A percentile compares a stretch with the other conserved stretches of the same genome.
Conservation (phyloP, 2,797 vertebrate genomes). For the Sebastes steindachneri region DNA sequence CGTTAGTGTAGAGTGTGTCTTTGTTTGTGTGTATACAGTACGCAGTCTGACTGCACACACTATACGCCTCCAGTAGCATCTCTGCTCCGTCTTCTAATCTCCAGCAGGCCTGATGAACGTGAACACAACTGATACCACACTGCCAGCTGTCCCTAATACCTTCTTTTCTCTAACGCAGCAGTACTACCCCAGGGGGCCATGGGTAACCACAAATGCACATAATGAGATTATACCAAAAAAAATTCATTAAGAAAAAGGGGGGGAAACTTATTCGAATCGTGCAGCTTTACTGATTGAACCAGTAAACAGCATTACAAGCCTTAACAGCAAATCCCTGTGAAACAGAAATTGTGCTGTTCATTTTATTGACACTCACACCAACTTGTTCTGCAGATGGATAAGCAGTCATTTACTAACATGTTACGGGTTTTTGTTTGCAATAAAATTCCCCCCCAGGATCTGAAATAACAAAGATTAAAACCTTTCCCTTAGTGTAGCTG, state of each 20-base stretch:
- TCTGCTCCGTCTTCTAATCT: conserved; percentile 66
- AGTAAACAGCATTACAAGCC: conserved; percentile 44
- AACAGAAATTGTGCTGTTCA: conserved; percentile 9
- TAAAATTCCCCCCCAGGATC: not conserved
- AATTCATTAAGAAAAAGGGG: conserved; percentile 66
- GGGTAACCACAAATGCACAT: conserved; percentile 67
- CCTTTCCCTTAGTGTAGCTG: not conserved
- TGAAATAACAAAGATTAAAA: not conserved
- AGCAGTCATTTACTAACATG: not conserved
- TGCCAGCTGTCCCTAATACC: conserved; percentile 75
- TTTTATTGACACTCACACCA: conserved; percentile 19
- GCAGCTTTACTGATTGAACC: conserved; percentile 37
- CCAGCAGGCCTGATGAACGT: conserved; percentile 68
- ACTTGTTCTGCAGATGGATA: conserved; percentile 4
- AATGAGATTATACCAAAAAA: conserved; percentile 71
- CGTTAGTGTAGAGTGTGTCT: conserved; percentile 19
- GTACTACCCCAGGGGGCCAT: conserved; percentile 42
- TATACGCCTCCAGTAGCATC: conserved; percentile 53
- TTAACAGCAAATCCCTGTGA: conserved; percentile 24
- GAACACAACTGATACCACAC: conserved; percentile 71
- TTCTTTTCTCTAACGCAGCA: conserved; percentile 43
- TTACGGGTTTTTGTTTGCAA: not conserved
- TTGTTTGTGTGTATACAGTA: conserved; percentile 4
- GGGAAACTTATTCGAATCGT: conserved; percentile 50
- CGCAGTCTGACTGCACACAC: conserved; percentile 22